These are phyloP conservation scores for Pheosia gnoma DNA, from an alignment of 2,888 invertebrate genomes.

Conservation along the genomic window DNA sequence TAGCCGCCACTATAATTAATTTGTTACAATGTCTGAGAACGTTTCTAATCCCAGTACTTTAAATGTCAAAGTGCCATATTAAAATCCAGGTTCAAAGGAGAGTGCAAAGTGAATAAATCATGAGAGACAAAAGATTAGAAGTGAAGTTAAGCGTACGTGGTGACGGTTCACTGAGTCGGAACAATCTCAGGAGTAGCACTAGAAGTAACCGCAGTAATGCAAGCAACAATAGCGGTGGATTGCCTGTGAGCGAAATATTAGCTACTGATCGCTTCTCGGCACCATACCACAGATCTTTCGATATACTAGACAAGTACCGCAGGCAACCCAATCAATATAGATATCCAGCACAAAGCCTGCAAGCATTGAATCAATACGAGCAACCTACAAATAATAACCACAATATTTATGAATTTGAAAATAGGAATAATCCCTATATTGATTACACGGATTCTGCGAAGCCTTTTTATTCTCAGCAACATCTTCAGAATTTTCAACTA, in stretches of 20 bases:
- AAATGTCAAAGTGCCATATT: slow-evolving; percentile 47
- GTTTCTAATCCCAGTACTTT: slow-evolving; percentile 46
- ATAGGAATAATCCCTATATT: slow-evolving; percentile 61
- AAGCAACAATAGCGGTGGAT: slow-evolving; percentile 60
- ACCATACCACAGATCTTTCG: slow-evolving; percentile 71
- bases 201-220: slow-evolving; percentile 71
- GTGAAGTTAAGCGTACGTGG: slow-evolving; percentile 78
- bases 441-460: slow-evolving; percentile 57
- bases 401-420: slow-evolving; percentile 43
- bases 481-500: slow-evolving; percentile 29
- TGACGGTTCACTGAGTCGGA: slow-evolving; percentile 73
- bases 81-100: slow-evolving; percentile 27
- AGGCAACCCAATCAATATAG: slow-evolving; percentile 64
- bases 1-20: slow-evolving; percentile 54
- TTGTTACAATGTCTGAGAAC: slow-evolving; percentile 47
- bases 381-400: slow-evolving; percentile 50
- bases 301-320: slow-evolving; percentile 70
- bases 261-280: slow-evolving; percentile 71
- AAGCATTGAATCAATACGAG: slow-evolving; percentile 67
- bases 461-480: slow-evolving; percentile 46
- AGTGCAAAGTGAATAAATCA: slow-evolving; percentile 48
- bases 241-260: slow-evolving; percentile 76
- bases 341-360: slow-evolving; percentile 76
- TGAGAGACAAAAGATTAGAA: slow-evolving; percentile 80
- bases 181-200: slow-evolving; percentile 68